Evolutionary conservation across 23 tunicate genomes (phyloP).

Genomic region (Ciona savignyi): DNA sequence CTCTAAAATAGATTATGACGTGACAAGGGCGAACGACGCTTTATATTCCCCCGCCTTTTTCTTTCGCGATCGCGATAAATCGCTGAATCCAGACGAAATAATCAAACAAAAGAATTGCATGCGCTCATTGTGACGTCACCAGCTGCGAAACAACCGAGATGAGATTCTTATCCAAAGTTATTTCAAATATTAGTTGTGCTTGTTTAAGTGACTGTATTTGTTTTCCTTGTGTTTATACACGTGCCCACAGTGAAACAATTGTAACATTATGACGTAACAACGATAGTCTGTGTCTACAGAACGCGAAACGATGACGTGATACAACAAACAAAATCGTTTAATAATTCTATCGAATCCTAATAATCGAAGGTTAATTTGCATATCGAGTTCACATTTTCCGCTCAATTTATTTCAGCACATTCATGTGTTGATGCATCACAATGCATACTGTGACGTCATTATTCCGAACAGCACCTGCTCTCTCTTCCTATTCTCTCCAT

Average conservation of each 20-base stretch:
- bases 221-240: background rate
- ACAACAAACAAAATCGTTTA: no score
- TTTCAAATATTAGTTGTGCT: background rate
- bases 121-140: background rate
- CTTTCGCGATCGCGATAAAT: background rate
- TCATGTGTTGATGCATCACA: background rate
- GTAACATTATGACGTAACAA: background rate
- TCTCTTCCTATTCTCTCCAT: background rate
- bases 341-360: no score
- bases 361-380: no score
- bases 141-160: background rate
- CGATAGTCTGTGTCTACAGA: background rate
- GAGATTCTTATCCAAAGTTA: background rate
- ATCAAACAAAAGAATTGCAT: background rate
- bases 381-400: background rate
- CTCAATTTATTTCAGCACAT: background rate
- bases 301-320: background rate
- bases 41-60: conserved; percentile 3
- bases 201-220: background rate
- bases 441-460: background rate
- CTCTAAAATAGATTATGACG: conserved; percentile 27
- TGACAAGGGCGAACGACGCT: conserved; percentile 6
- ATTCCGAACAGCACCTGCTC: background rate
- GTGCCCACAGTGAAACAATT: background rate
- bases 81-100: background rate